These are phyloP conservation scores for Lathronympha strigana DNA, from an alignment of 2,888 invertebrate genomes.

Conservation along the genomic window DNA sequence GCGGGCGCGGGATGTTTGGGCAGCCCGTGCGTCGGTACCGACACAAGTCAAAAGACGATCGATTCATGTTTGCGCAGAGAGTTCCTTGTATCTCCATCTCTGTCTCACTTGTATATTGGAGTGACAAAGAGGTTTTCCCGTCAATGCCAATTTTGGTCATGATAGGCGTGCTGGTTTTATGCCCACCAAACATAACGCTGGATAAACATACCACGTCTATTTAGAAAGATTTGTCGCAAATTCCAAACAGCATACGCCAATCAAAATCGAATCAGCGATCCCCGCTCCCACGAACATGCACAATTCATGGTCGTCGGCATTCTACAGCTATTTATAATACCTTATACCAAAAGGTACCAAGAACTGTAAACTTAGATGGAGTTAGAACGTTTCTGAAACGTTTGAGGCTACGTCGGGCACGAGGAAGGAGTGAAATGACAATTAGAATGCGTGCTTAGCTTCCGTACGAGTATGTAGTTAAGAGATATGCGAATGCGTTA, in stretches of 20 bases:
- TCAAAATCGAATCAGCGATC: constrained; percentile 18
- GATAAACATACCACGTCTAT: too few species aligned
- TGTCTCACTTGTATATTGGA: too few species aligned
- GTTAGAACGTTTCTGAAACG: constrained; percentile 2
- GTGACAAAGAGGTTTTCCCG: too few species aligned
- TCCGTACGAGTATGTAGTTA: constrained; percentile 15
- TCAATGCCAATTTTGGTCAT: too few species aligned
- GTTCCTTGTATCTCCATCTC: too few species aligned
- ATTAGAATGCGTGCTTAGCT: constrained; percentile 22
- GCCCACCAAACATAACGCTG: too few species aligned
- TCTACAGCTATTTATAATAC: background rate
- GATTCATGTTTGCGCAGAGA: too few species aligned
- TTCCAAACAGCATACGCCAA: constrained; percentile 8
- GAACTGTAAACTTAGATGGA: background rate
- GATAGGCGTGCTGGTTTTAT: too few species aligned
- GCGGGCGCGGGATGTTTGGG: too few species aligned
- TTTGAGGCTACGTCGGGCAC: background rate
- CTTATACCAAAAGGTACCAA: constrained; percentile 1
- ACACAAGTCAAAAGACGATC: too few species aligned
- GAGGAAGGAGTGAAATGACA: constrained; percentile 28
- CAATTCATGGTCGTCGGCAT: constrained; percentile 35
- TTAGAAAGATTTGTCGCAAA: background rate
- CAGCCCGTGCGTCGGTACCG: too few species aligned
- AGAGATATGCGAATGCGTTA: background rate
- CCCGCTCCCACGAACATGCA: constrained; percentile 28